Evolutionary conservation across 2,888 invertebrate genomes (phyloP).

Genomic region (Pristionchus exspectatus): DNA sequence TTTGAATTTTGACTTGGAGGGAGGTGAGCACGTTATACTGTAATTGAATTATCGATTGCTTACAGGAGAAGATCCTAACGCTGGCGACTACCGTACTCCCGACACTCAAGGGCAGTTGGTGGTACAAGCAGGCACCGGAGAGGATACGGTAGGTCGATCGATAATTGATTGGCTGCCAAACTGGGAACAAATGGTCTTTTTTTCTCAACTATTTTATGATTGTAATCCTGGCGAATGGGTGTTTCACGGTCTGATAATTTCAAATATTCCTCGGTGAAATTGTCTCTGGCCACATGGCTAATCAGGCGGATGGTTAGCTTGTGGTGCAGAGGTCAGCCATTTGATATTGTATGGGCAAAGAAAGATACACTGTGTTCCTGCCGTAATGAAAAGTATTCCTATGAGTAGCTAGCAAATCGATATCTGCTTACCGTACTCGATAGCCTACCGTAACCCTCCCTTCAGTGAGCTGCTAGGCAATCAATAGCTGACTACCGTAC

Average conservation of each 20-base stretch:
- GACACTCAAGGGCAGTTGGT: conserved; percentile 74
- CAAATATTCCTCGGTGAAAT: background rate
- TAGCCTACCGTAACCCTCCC: background rate
- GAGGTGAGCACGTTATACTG: too few species aligned
- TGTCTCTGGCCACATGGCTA: background rate
- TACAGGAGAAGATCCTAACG: conserved; percentile 47
- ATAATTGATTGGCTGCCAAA: conserved; percentile 53
- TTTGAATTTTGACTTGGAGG: too few species aligned
- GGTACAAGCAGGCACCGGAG: conserved; percentile 70
- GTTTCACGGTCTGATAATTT: background rate
- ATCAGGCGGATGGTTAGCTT: background rate
- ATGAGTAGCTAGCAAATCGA: background rate
- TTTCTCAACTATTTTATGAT: background rate
- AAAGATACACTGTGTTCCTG: background rate
- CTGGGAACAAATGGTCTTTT: background rate
- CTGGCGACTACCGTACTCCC: conserved; percentile 62
- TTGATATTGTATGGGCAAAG: background rate
- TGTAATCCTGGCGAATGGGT: background rate
- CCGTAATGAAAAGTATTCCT: background rate
- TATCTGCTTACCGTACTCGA: background rate
- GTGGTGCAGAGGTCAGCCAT: background rate
- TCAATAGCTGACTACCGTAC: background rate
- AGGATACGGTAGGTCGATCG: conserved; percentile 64
- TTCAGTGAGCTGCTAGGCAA: background rate
- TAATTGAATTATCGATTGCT: conserved; percentile 42